These are phyloP conservation scores for Callosobruchus maculatus DNA, from an alignment of 2,888 invertebrate genomes.

Conservation along the genomic window DNA sequence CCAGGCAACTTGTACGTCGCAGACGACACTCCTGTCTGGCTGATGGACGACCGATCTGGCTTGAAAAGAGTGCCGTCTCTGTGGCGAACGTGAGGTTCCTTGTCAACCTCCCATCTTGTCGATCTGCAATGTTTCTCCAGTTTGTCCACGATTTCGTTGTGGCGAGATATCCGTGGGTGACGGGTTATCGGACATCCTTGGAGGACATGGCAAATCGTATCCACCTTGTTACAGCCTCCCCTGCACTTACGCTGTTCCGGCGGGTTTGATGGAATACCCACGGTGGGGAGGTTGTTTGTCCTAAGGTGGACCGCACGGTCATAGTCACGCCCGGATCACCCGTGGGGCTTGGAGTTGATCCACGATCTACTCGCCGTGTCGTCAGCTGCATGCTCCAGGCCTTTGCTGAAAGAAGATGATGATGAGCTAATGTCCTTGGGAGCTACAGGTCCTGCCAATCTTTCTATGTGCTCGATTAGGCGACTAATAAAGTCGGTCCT, in stretches of 20 bases:
- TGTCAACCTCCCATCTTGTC: conserved; percentile 6
- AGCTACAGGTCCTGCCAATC: not conserved
- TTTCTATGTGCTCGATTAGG: not conserved
- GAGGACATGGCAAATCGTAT: conserved; percentile 15
- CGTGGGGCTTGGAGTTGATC: not conserved
- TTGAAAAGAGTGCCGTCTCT: conserved; percentile 22
- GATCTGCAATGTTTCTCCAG: conserved; percentile 5
- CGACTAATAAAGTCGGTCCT: conserved; percentile 3
- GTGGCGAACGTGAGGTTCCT: conserved; percentile 23
- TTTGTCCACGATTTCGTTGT: conserved; percentile 18
- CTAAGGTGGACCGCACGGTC: conserved; percentile 16
- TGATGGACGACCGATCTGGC: conserved; percentile 14
- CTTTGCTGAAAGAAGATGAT: conserved; percentile 9
- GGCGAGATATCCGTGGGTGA: conserved; percentile 14
- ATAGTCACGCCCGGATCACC: conserved; percentile 24
- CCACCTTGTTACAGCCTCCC: conserved; percentile 15
- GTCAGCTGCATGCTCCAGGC: conserved; percentile 9
- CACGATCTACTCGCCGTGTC: not conserved
- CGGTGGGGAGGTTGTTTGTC: conserved; percentile 9
- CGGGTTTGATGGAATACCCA: conserved; percentile 7
- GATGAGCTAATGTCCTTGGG: conserved; percentile 2
- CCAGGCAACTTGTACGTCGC: not conserved
- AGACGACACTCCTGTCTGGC: not conserved
- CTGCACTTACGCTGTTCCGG: conserved; percentile 11
- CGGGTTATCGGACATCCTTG: conserved; percentile 17